phyloP scores from a whole-genome alignment of 2,888 invertebrate genomes.

The Sarcophaga variegata region DNA sequence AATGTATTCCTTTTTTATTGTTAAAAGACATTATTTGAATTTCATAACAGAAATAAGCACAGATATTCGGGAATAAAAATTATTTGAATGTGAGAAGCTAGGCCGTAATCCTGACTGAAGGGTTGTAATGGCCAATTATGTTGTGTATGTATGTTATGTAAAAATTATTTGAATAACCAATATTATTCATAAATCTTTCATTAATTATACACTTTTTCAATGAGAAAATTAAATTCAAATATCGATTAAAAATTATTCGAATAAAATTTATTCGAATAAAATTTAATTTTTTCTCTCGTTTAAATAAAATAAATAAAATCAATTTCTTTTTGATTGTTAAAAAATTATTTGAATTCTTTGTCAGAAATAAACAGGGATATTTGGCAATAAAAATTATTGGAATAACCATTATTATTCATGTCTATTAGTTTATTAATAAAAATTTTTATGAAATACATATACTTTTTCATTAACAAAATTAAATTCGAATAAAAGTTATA shows the following conservation, averaged over 20 bases:
- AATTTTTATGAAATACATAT: not conserved
- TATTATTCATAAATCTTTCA: too few relatives aligned
- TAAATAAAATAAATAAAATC: too few relatives aligned
- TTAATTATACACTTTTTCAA: too few relatives aligned
- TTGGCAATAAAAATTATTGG: not conserved
- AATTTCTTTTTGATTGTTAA: not conserved
- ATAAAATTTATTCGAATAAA: not conserved
- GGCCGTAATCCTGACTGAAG: too few relatives aligned
- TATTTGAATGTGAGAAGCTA: too few relatives aligned
- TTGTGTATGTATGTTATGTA: too few relatives aligned
- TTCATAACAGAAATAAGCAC: too few relatives aligned
- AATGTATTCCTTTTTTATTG: too few relatives aligned
- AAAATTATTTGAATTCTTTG: not conserved
- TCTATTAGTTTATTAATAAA: not conserved
- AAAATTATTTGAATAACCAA: too few relatives aligned
- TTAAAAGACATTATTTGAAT: too few relatives aligned
- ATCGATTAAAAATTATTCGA: conserved; percentile 4
- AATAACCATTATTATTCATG: not conserved
- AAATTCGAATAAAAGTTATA: not conserved
- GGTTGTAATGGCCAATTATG: too few relatives aligned
- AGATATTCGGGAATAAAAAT: too few relatives aligned
- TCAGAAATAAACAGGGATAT: not conserved
- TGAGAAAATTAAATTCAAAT: not conserved
- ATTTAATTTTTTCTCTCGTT: not conserved
- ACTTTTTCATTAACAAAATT: not conserved